Base-by-base conservation (phyloP, 2,113 vertebrate genomes). In the Oreochromis spilurus region DNA sequence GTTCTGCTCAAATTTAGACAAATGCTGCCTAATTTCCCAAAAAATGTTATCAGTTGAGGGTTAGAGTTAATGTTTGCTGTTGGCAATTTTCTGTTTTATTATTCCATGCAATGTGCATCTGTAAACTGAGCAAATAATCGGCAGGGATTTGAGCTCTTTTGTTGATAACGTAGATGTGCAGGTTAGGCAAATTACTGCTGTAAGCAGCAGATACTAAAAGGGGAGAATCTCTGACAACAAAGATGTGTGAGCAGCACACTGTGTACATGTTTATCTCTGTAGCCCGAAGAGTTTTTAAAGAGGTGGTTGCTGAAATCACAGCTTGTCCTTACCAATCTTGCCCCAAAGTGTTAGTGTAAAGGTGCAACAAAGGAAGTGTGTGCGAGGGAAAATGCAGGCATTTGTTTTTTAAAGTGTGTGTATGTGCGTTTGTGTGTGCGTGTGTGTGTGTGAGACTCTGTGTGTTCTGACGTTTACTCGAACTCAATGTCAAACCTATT, bases 401-500 rank as follows among this genome's bases (percentile, higher is more conserved):
- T 81, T 75, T 86, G 79, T 67, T 80, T 58, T 40, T 19, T n/a
- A 4, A n/a, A 21, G 65, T 60, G 57, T 86, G 40, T 48, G 81
- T 17, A 2, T 48, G 29, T 77, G 5, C 19, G 8, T 48, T 5
- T 40, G 50, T 19, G 24, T n/a, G 1, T 62, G 26, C 26, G 36
- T 48, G 14, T 45, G 9, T 60, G 50, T 16, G 34, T 21, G 31
- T 0, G 31, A 21, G 60, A 65, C 60, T 65, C 10, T 1, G 13
- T 36, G 75, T 45, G 72, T 80, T 78, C 54, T 55, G 2, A 2
- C 40, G 2, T 90, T 88, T 85, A 60, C 14, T 54, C 80, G 9
- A 93, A 92, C 86, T 89, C 93, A 91, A 91, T 91, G 94, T 94
- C 94, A 94, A 94, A 92, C 83, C 93, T 84, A 90, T 93, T 94